Conservation (phyloP, 2,888 invertebrate species). For the Parnassius glacialis region DNA sequence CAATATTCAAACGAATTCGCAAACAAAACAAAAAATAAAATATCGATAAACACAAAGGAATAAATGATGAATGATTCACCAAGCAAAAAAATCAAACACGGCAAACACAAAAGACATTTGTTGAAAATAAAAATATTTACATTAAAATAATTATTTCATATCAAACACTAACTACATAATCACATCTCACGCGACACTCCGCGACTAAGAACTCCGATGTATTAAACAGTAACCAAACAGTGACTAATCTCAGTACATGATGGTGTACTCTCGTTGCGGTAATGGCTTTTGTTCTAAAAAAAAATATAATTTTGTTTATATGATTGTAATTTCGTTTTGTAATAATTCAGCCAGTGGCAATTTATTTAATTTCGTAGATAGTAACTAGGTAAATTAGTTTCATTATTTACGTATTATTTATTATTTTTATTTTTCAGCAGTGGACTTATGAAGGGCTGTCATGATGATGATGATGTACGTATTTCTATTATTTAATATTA, state of each 20-base stretch:
- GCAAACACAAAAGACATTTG: too few relatives aligned
- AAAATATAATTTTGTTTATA: neutral
- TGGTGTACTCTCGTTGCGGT: neutral
- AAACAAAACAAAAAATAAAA: neutral
- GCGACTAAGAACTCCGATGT: neutral
- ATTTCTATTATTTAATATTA: too few relatives aligned
- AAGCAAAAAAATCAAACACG: neutral
- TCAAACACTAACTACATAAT: neutral
- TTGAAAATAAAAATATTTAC: neutral
- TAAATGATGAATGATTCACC: neutral
- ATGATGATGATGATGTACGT: too few relatives aligned
- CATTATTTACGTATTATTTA: too few relatives aligned
- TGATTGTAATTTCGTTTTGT: neutral
- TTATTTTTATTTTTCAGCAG: too few relatives aligned
- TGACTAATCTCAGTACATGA: slow-evolving; percentile 2
- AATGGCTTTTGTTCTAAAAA: slow-evolving; percentile 1
- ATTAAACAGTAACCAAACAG: neutral
- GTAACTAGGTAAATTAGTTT: too few relatives aligned
- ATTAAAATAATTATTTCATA: neutral
- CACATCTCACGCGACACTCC: neutral
- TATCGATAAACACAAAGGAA: slow-evolving; percentile 1
- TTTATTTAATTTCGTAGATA: neutral
- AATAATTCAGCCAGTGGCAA: neutral
- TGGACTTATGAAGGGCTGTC: too few relatives aligned
- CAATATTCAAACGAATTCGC: neutral